Percentiles rank a stretch among this genome's conserved stretches.
Conservation (phyloP, 2,888 invertebrate genomes). For the Eristalis pertinax region DNA sequence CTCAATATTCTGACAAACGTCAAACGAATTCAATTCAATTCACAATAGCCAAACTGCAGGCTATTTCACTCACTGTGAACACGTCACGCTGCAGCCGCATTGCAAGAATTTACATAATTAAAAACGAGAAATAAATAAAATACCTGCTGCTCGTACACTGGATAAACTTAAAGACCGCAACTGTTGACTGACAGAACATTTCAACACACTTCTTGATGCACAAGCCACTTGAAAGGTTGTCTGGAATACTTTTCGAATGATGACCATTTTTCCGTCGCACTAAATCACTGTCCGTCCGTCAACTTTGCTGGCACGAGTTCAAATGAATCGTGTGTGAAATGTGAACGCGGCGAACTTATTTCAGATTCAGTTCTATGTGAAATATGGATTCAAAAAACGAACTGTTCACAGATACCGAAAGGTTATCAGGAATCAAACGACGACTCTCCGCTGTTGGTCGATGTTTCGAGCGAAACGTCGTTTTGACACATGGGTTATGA, state of each 20-base stretch:
- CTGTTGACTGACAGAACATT: constrained; percentile 58
- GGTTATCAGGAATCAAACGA: constrained; percentile 55
- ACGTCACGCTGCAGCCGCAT: constrained; percentile 28
- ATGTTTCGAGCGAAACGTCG: constrained; percentile 25
- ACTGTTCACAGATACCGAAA: constrained; percentile 32
- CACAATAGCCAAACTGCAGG: constrained; percentile 32
- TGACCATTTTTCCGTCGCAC: constrained; percentile 75
- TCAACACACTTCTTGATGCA: constrained; percentile 59
- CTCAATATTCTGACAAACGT: constrained; percentile 19
- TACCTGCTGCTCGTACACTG: constrained; percentile 75
- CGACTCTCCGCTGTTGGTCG: constrained; percentile 63
- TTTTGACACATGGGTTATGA: constrained; percentile 9
- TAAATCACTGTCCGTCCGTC: constrained; percentile 8
- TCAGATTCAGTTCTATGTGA: constrained; percentile 10
- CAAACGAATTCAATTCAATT: constrained; percentile 5
- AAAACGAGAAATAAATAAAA: constrained; percentile 34
- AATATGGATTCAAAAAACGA: constrained; percentile 13
- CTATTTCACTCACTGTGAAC: constrained; percentile 49
- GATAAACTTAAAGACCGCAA: constrained; percentile 75
- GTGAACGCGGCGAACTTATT: constrained; percentile 16
- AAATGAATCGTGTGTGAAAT: constrained; percentile 72
- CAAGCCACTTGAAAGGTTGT: constrained; percentile 72
- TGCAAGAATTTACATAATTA: constrained; percentile 51
- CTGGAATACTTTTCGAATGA: constrained; percentile 76
- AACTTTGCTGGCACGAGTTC: constrained; percentile 59